A percentile compares a stretch with the other conserved stretches of the same genome.
phyloP scores from a whole-genome alignment of 2,888 invertebrate genomes.

The Phyto melanocephala region DNA sequence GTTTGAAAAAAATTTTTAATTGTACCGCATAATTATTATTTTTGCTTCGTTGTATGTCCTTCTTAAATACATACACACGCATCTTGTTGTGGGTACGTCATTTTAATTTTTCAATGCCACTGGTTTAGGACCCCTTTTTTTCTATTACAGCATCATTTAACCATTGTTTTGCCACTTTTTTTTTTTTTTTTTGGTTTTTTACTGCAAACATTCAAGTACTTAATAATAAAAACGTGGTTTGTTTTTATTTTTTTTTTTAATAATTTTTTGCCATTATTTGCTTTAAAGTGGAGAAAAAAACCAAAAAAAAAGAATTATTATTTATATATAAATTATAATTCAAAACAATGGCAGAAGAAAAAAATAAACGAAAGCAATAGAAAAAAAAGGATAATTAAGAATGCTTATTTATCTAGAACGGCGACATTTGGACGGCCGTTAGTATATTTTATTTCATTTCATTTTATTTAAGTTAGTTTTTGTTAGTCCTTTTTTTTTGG shows the following conservation, averaged over 20 bases:
- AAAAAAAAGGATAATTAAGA: conserved; percentile 75
- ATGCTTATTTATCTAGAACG: conserved; percentile 78
- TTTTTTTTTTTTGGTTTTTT: neutral
- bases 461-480: conserved; percentile 41
- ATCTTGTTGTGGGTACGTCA: conserved; percentile 23
- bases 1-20: conserved; percentile 11
- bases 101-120: conserved; percentile 52
- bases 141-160: conserved; percentile 28
- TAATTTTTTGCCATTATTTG: neutral
- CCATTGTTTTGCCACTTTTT: conserved; percentile 28
- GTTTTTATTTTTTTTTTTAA: conserved; percentile 31
- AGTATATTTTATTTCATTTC: conserved; percentile 51
- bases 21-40: conserved; percentile 10
- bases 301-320: conserved; percentile 31
- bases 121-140: conserved; percentile 23
- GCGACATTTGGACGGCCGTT: conserved; percentile 73
- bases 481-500: conserved; percentile 8
- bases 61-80: neutral
- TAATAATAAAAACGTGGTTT: conserved; percentile 56
- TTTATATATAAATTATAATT: conserved; percentile 55
- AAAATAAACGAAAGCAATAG: neutral
- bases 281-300: neutral
- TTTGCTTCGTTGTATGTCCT: conserved; percentile 8
- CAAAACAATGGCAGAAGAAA: conserved; percentile 32
- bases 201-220: conserved; percentile 48